A percentile compares a stretch with the other conserved stretches of the same genome.
Conservation (phyloP, 2,797 vertebrate genomes). For the Adelosebastes latens region DNA sequence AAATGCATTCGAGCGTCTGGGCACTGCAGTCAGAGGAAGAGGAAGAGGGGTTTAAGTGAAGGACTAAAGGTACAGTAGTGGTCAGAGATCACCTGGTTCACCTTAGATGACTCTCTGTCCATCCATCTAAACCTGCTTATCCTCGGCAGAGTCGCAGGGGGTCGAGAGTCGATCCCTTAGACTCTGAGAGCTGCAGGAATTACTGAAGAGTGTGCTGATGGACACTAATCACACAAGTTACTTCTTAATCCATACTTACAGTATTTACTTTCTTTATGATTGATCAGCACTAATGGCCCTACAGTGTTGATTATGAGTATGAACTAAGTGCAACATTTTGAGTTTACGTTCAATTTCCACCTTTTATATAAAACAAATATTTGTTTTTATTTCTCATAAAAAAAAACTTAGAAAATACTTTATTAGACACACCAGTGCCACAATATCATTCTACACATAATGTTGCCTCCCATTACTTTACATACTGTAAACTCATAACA, state of each 20-base stretch:
- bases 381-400: not conserved
- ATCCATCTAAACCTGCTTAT: conserved; percentile 44
- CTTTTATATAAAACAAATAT: not conserved
- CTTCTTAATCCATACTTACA: not conserved
- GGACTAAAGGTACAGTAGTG: not conserved
- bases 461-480: not conserved
- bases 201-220: not conserved
- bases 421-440: not conserved
- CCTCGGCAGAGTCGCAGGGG: not conserved
- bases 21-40: conserved; percentile 39
- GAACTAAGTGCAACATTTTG: not conserved
- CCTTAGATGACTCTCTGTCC: not conserved
- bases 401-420: not conserved
- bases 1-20: conserved; percentile 83
- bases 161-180: not conserved
- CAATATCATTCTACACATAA: not conserved
- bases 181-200: not conserved
- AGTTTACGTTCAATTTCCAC: not conserved
- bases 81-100: conserved; percentile 29
- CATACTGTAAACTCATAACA: not conserved
- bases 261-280: not conserved
- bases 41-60: conserved; percentile 25
- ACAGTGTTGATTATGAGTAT: not conserved
- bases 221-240: not conserved
- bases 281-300: not conserved